A percentile compares a stretch with the other conserved stretches of the same genome.
phyloP scores from a whole-genome alignment of 2,797 vertebrate species.

The Myiotriccus ornatus region DNA sequence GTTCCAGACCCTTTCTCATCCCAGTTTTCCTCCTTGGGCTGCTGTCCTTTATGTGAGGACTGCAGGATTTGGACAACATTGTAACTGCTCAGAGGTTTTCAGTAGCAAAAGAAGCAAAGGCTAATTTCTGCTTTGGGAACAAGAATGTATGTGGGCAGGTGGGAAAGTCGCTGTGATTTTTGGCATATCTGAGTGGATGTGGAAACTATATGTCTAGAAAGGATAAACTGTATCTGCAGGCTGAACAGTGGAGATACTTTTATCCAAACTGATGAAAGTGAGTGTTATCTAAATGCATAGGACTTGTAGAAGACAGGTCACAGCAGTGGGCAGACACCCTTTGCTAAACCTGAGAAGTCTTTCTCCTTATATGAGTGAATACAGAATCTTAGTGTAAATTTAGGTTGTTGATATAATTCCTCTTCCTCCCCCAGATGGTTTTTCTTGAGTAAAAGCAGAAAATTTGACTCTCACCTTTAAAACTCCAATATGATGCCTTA shows the following conservation, averaged over 20 bases:
- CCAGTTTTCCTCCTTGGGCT: rapidly evolving
- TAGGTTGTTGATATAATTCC: background rate
- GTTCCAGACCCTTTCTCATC: background rate
- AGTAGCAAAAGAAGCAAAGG: background rate
- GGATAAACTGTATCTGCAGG: background rate
- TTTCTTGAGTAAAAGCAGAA: background rate
- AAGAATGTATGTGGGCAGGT: slow-evolving; percentile 1
- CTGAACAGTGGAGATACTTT: background rate
- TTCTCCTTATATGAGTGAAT: background rate
- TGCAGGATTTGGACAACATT: background rate
- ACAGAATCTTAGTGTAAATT: background rate
- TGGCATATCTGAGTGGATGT: background rate
- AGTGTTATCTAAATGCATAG: background rate
- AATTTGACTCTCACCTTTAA: background rate
- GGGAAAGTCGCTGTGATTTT: slow-evolving; percentile 7
- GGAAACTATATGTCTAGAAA: background rate
- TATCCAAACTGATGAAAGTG: background rate
- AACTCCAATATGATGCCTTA: background rate
- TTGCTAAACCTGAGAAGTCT: background rate
- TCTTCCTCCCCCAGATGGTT: background rate
- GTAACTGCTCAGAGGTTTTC: background rate
- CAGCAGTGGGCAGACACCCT: background rate
- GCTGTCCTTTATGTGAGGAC: background rate
- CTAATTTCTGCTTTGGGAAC: background rate
- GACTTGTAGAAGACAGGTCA: background rate